Evolutionary conservation across 2,888 invertebrate species (phyloP).

Genomic region (Athetis lepigone): DNA sequence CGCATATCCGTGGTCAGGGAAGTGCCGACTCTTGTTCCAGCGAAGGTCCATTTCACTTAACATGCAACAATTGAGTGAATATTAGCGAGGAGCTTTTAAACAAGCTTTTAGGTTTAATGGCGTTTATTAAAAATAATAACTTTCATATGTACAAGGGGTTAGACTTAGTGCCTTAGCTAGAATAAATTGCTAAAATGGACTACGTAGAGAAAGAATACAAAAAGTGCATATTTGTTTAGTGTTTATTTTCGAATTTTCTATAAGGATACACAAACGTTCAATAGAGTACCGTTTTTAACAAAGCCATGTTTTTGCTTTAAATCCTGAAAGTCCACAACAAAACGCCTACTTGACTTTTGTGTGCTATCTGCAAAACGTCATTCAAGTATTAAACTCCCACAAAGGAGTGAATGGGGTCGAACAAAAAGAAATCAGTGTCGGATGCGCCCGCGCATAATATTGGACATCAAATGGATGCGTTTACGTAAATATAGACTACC

Average conservation of each 20-base stretch:
- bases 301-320: not conserved
- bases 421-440: conserved; percentile 80
- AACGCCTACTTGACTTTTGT: conserved; percentile 79
- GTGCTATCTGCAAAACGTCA: conserved; percentile 77
- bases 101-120: not conserved
- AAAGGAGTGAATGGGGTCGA: conserved; percentile 74
- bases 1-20: conserved; percentile 40
- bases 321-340: conserved; percentile 59
- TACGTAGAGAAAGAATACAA: too few species aligned
- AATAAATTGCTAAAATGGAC: too few species aligned
- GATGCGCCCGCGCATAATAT: conserved; percentile 83
- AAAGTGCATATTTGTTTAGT: not conserved
- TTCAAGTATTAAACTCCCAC: conserved; percentile 74
- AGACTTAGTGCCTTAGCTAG: too few species aligned
- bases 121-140: not conserved
- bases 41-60: conserved; percentile 47
- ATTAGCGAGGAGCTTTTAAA: not conserved
- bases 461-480: conserved; percentile 87
- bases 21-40: conserved; percentile 51
- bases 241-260: not conserved
- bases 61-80: conserved; percentile 38
- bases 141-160: not conserved
- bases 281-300: too few species aligned
- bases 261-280: not conserved
- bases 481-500: conserved; percentile 88